Base-by-base conservation (phyloP, 2,113 vertebrate genomes). In the Seriola aureovittata region DNA sequence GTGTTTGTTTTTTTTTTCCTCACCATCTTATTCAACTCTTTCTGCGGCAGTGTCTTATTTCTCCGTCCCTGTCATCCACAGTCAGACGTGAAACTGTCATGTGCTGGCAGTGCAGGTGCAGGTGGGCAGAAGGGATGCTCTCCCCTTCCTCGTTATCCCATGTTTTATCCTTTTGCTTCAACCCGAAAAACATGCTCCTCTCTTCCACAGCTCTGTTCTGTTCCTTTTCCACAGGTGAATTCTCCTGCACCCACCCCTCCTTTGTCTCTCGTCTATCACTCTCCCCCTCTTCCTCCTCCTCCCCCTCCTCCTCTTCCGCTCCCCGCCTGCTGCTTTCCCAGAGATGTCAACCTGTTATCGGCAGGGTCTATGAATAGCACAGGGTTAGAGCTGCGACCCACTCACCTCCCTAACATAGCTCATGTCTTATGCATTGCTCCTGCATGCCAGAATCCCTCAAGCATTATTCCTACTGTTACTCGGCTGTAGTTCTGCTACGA, bases 291-390 rank as follows among this genome's bases (percentile, higher is more conserved):
- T 7, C 23, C 14, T 8, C 19, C 68, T 42, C 60, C 54, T 13
- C 29, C 17, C 38, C 32, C 32, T 12, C 71, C n/a, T 29, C 16
- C 38, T 23, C 32, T 59, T 62, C 66, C 57, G 64, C 54, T 68
- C 70, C 25, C 60, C 79, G 80, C 73, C 84, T 52, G 52, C 87
- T 85, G 76, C 80, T 83, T 89, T 91, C 88, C 88, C 88, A 81
- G 84, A 89, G 82, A 92, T 90, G 83, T 91, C 85, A 88, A 93
- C 90, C 90, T 92, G 93, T 89, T 93, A 94, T 94, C 80, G 78
- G 76, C 88, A 78, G 52, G 78, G 82, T 86, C 93, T 92, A 92
- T 93, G 93, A 93, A 94, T 93, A 92, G 93, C 88, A 76, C 82
- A 66, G 72, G 73, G 85, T 75, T 85, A 80, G 81, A 85, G 85